Conservation (phyloP, 2,888 invertebrate genomes). For the Steromphala cineraria region DNA sequence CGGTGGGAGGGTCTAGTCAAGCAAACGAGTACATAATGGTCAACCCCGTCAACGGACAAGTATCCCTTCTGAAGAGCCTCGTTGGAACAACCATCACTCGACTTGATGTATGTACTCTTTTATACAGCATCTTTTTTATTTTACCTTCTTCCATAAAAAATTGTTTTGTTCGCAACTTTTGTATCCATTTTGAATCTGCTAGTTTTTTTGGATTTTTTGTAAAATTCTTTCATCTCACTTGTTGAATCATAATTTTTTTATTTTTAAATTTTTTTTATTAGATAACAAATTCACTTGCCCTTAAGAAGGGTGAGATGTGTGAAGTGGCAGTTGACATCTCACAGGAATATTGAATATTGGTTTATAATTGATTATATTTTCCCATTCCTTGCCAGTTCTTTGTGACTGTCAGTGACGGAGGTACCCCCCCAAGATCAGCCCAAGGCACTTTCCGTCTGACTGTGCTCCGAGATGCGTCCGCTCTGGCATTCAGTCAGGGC, state of each 20-base stretch:
- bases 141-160: too few relatives aligned
- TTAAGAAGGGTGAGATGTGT: too few relatives aligned
- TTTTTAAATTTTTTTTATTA: background rate
- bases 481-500: conserved; percentile 34
- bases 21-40: conserved; percentile 48
- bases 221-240: background rate
- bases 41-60: conserved; percentile 49
- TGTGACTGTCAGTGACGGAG: conserved; percentile 46
- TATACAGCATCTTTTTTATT: too few relatives aligned
- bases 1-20: conserved; percentile 7
- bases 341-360: background rate
- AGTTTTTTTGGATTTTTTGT: background rate
- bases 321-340: too few relatives aligned
- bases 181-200: background rate
- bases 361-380: background rate
- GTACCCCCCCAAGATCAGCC: conserved; percentile 35
- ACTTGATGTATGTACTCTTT: conserved; percentile 40
- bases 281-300: background rate
- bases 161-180: too few relatives aligned
- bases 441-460: conserved; percentile 38
- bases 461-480: conserved; percentile 38
- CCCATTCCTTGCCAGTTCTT: conserved; percentile 18
- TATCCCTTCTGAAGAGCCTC: conserved; percentile 38
- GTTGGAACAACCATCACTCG: conserved; percentile 34
- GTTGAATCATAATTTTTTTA: background rate